Evolutionary conservation across 30 jellyfish, hydroid and myxozoan genomes (phyloP).

Genomic region (Aurelia coerulea): DNA sequence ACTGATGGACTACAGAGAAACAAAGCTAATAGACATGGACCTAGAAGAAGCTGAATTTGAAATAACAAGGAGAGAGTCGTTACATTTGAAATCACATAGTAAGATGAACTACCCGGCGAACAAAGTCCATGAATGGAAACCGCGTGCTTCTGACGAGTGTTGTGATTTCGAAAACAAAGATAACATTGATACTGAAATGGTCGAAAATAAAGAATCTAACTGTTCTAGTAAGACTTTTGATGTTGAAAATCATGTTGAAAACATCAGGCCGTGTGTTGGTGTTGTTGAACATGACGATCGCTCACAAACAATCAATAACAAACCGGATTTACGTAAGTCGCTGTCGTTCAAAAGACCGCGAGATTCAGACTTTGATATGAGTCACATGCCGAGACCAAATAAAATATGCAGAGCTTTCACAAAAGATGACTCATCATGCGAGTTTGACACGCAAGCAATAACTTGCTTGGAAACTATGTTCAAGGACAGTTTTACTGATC

Average conservation of each 20-base stretch:
- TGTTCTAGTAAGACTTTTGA: neutral
- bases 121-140: slow-evolving; percentile 74
- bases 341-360: slow-evolving; percentile 75
- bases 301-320: slow-evolving; percentile 13
- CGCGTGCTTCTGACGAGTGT: slow-evolving; percentile 70
- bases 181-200: slow-evolving; percentile 13
- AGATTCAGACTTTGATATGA: slow-evolving; percentile 71
- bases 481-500: slow-evolving; percentile 64
- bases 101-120: neutral
- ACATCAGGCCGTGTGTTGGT: neutral
- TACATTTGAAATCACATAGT: neutral
- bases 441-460: slow-evolving; percentile 68
- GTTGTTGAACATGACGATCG: neutral
- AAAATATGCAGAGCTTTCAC: slow-evolving; percentile 54
- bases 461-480: slow-evolving; percentile 62
- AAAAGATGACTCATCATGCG: slow-evolving; percentile 51
- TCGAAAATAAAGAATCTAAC: neutral
- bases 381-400: slow-evolving; percentile 74
- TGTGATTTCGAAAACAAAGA: slow-evolving; percentile 26
- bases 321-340: slow-evolving; percentile 66
- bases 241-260: neutral
- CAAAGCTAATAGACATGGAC: slow-evolving; percentile 69
- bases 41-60: slow-evolving; percentile 57
- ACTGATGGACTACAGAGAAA: slow-evolving; percentile 75
- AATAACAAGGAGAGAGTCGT: slow-evolving; percentile 14